Conservation (phyloP, 2,888 invertebrate genomes). For the Drosophila koepferae region DNA sequence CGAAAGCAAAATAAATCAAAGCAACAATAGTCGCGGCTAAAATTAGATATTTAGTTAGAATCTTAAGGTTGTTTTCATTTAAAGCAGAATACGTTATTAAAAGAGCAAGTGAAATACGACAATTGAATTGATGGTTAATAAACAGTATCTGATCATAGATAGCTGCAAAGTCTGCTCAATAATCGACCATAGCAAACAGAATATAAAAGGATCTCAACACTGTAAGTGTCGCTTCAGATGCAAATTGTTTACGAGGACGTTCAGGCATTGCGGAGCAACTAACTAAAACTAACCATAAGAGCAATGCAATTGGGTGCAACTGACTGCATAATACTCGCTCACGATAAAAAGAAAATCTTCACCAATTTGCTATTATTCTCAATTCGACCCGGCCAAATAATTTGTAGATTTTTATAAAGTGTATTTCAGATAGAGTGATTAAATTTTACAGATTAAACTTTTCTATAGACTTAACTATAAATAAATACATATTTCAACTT, state of each 20-base stretch:
- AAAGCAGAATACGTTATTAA: background rate
- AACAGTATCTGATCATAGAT: conserved; percentile 5
- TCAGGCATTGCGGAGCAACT: conserved; percentile 13
- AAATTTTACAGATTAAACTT: background rate
- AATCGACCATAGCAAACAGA: background rate
- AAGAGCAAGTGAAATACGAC: conserved; percentile 1
- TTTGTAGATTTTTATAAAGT: background rate
- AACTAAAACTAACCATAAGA: conserved; percentile 39
- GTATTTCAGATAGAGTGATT: background rate
- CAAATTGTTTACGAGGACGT: conserved; percentile 54
- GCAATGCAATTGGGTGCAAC: too few relatives aligned
- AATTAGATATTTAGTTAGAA: conserved; percentile 43
- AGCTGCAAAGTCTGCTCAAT: conserved; percentile 16
- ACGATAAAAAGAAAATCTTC: background rate
- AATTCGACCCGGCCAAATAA: background rate
- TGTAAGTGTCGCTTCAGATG: conserved; percentile 23
- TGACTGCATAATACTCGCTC: background rate
- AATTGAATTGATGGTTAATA: background rate
- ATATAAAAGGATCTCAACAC: conserved; percentile 17
- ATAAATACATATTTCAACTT: background rate
- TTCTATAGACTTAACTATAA: too few relatives aligned
- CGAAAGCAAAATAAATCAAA: conserved; percentile 19
- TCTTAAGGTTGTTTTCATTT: conserved; percentile 3
- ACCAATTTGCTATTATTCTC: too few relatives aligned
- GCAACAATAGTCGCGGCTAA: conserved; percentile 40